Evolutionary conservation across 2,113 vertebrate genomes (phyloP), one percentile per base, ranked within the genome.

Genomic region (Sapajus apella): DNA sequence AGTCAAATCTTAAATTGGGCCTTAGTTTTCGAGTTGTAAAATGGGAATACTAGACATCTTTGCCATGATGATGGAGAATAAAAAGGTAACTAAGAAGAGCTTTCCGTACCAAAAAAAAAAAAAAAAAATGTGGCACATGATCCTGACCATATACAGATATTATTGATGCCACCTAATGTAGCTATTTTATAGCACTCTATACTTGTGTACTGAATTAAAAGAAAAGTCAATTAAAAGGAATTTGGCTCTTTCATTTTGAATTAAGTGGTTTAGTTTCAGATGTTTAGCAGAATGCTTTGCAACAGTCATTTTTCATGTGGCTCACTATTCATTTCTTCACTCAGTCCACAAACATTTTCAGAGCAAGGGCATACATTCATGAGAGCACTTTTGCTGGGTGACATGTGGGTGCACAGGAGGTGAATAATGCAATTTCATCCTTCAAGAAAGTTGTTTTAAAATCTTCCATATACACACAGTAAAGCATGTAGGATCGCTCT

Each of bases 181-280:
- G 45, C 81, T 85, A 32, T 94, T 90, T 90, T 70, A 40, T 27
- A 40, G 27, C 72, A 76, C 40, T 86, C 50, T 18, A 32, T 9
- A 45, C 12, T 27, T 80, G 18, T 1, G 3, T 72, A 79, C 40
- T 82, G 27, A 58, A 6, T 47, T 43, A 52, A 87, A 87, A 66
- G 20, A 76, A 95, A 93, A 85, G 16, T 45, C 73, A 80, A 1
- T 81, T 76, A 47, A 80, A 96, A 90, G 12, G 35, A 86, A 52
- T 70, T 79, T 90, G n/a, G 32, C 47, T 82, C 55, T 88, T 97
- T 92, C 43, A 82, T 88, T 95, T 70, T 91, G 94, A 97, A 95
- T 79, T 72, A 75, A 72, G 73, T 81, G 66, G 30, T 61, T 93
- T 43, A 13, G 32, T 84, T 85, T 91, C 87, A 94, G 55, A 76